A percentile compares a stretch with the other conserved stretches of the same genome.
Evolutionary conservation across 2,797 vertebrate genomes (phyloP).

Genomic region (Naso thynnoides): DNA sequence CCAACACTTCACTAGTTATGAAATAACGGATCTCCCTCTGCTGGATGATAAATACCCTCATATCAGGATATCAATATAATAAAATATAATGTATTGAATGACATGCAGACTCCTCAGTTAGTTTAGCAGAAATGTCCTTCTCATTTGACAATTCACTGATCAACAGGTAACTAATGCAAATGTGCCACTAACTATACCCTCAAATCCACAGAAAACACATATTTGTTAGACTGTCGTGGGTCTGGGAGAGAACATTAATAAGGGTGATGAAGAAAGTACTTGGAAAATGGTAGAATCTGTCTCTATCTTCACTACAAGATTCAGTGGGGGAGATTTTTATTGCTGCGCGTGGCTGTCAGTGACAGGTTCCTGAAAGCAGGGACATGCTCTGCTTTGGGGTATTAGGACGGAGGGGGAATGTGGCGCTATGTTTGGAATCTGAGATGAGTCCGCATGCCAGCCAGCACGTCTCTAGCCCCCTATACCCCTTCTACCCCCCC

Average conservation of each 20-base stretch:
- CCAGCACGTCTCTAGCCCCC: constrained; percentile 73
- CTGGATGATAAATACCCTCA: no score
- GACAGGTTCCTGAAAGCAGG: constrained; percentile 64
- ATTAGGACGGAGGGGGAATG: constrained; percentile 71
- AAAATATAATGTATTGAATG: background rate
- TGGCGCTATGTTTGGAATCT: constrained; percentile 82
- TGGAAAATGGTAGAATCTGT: constrained; percentile 1
- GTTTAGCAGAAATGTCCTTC: background rate
- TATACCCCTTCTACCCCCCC: constrained; percentile 31
- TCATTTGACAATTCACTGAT: background rate
- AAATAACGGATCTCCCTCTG: no score
- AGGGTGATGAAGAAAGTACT: background rate
- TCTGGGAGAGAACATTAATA: background rate
- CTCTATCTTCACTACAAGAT: no score
- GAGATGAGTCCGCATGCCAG: constrained; percentile 72
- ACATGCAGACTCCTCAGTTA: background rate
- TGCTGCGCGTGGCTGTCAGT: constrained; percentile 31
- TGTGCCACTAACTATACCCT: background rate
- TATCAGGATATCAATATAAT: no score
- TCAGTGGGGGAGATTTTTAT: constrained; percentile 53
- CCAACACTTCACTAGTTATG: no score
- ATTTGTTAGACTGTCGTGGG: background rate
- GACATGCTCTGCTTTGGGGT: constrained; percentile 57
- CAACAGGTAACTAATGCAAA: background rate
- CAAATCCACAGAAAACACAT: background rate